Evolutionary conservation across 2,888 invertebrate species (phyloP), one percentile per base, ranked within the genome.

Genomic region (Drosophila robusta): DNA sequence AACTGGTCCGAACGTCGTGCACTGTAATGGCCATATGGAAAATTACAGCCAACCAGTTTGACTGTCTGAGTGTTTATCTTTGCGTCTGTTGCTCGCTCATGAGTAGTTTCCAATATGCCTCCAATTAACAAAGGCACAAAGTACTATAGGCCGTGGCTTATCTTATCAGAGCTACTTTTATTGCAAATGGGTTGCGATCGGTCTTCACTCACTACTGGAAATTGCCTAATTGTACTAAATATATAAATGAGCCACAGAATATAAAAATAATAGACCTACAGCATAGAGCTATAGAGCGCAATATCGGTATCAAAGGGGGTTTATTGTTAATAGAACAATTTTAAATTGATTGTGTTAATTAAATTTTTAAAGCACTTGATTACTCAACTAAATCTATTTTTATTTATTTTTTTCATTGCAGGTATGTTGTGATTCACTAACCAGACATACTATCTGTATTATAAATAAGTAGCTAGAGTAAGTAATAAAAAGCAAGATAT

Each of bases 1-100:
- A 87, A 82, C 82, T 82, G 86, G 87, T 81, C 80, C 56, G 57
- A 26, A 12, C 36, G 34, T 39, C 52, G 52, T 78, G 70, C 68
- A 68, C 36, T 64, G 55, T 14, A 41, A 80, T 51, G 70, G 74
- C 52, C 81, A 49, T 68, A 70, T 85, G 75, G 75, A 81, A 82
- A 85, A 85, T 75, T 85, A 81, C 82, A 62, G 18, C 9, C 51
- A 80, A 89, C 85, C 73, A 64, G 81, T 80, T 81, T 80, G 45
- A 32, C 8, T 32, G 9, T 16, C 42, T 4, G 12, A 4, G 42
- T 51, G 61, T 61, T 11, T 39, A 9, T 32, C 9, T 36, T 14
- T 47, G 9, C 34, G 8, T 47, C 12, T 45, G 11, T 44, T 45
- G 68, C 45, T 12, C 36, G 12, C 26, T 49, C 41, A 51, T 62